phyloP scores from a whole-genome alignment of 2,888 invertebrate species.

The Adelognathus sp. region DNA sequence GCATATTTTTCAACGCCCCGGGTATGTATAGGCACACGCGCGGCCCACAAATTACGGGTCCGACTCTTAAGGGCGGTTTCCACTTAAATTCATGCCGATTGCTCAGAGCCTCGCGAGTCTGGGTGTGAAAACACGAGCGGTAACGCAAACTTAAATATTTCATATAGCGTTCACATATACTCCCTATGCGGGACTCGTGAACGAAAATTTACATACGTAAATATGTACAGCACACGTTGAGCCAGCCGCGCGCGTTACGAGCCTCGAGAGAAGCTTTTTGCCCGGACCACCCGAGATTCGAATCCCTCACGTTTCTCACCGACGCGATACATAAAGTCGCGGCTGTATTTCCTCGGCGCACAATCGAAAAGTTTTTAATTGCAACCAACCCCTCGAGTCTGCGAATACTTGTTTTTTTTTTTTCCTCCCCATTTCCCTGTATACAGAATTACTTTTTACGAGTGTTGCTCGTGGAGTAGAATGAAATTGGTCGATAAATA shows the following conservation, averaged over 20 bases:
- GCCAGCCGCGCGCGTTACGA: conserved; percentile 20
- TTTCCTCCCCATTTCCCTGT: too few species aligned
- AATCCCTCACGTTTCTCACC: conserved; percentile 18
- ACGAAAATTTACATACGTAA: conserved; percentile 55
- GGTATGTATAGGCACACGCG: not conserved
- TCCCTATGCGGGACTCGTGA: conserved; percentile 5
- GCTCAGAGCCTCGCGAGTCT: not conserved
- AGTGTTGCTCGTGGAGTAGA: not conserved
- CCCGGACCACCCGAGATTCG: conserved; percentile 20
- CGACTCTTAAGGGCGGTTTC: conserved; percentile 10
- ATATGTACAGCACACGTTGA: conserved; percentile 43
- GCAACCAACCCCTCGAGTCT: conserved; percentile 13
- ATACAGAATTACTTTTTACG: conserved; percentile 4
- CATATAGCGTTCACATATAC: conserved; percentile 11
- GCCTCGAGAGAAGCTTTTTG: not conserved
- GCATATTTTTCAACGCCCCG: not conserved
- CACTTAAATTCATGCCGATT: conserved; percentile 1
- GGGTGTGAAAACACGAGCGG: not conserved
- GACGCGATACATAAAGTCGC: conserved; percentile 16
- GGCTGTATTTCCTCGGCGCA: not conserved
- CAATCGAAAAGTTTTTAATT: conserved; percentile 34
- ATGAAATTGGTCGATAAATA: conserved; percentile 11
- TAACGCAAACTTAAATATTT: conserved; percentile 4
- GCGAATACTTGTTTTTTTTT: not conserved
- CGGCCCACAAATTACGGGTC: not conserved